Evolutionary conservation across 1,140 invertebrate species (phyloP), one percentile per base, ranked within the genome.

Genomic region (Cyphomyrmex costatus): DNA sequence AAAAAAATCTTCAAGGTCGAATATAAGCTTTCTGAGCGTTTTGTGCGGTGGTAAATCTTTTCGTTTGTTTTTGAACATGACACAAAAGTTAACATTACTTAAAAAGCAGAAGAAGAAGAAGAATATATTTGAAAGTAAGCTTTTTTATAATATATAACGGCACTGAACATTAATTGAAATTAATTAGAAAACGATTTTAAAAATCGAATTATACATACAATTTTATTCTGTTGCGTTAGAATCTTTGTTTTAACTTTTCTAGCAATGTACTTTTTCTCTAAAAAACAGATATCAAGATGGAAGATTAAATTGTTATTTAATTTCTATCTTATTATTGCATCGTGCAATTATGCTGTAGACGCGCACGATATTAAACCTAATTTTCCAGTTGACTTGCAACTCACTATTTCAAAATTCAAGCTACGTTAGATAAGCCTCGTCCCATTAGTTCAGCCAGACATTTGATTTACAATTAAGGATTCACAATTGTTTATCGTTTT

Each of bases 391-490:
- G 36, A 46, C 49, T 82, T 60, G 66, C n/a, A 79, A 24, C 33
- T 56, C n/a, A 53, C 14, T 70, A 70, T 36, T 74, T 56, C 8
- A n/a, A 83, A 58, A 42, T 24, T 49, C 14, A 33, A 33, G 14
- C 19, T 33, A 14, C 19, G 27, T n/a, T n/a, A 30, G 70, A 68
- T 49, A 71, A 80, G 33, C 7, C 8, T 42, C 27, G 56, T 30
- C 36, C 33, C 7, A 79, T 82, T 82, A 82, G 66, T 82, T 83
- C 79, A 24, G 14, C 68, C 53, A 74, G 33, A 12, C 53, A 73
- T 49, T 83, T 61, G 68, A 74, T 42, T 83, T 58, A 33, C 19
- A 60, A 33, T n/a, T 60, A 58, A 68, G 49, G 33, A 49, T 60
- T 49, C 24, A n/a, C 68, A 21, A 74, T 30, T 80, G 51, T 53